Percentiles rank a stretch among this genome's conserved stretches.
These are phyloP conservation scores for Aphelenchoides besseyi DNA, from an alignment of 1,140 invertebrate species.

Conservation along the genomic window DNA sequence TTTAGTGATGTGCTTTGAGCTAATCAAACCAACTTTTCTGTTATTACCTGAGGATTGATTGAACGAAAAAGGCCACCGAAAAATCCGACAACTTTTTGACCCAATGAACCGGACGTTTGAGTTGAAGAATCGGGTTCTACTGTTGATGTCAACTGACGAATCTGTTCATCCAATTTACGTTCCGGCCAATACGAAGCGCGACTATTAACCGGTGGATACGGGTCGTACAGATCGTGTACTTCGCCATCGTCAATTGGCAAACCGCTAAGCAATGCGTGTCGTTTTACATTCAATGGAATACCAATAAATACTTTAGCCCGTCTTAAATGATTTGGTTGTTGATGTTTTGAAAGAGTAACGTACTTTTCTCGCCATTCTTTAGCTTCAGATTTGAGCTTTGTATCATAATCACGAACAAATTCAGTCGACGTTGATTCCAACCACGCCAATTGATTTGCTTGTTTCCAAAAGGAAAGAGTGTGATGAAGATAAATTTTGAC, in stretches of 20 bases:
- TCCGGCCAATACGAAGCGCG: constrained; percentile 1
- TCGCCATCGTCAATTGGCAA: constrained; percentile 11
- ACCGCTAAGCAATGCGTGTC: constrained; percentile 35
- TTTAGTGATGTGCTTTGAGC: constrained; percentile 16
- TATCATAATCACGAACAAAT: constrained; percentile 29
- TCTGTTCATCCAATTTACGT: neutral
- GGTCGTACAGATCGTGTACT: neutral
- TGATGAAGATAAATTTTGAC: constrained; percentile 39
- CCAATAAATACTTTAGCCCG: constrained; percentile 33
- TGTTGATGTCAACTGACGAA: neutral
- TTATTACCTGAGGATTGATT: constrained; percentile 14
- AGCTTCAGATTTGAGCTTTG: constrained; percentile 24
- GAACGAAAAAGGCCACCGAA: neutral
- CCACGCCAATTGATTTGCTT: constrained; percentile 27
- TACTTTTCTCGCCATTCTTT: constrained; percentile 43
- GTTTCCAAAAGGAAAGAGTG: constrained; percentile 34
- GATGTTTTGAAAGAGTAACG: neutral
- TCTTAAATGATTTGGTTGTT: constrained; percentile 30
- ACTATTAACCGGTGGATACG: neutral
- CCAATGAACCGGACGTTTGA: neutral
- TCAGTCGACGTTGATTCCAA: constrained; percentile 40
- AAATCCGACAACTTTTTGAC: neutral
- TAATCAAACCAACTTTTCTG: constrained; percentile 15
- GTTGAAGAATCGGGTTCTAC: neutral
- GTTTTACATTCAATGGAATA: constrained; percentile 32